Base-by-base conservation (phyloP, 2,113 vertebrate species). In the Amia ocellicauda region DNA sequence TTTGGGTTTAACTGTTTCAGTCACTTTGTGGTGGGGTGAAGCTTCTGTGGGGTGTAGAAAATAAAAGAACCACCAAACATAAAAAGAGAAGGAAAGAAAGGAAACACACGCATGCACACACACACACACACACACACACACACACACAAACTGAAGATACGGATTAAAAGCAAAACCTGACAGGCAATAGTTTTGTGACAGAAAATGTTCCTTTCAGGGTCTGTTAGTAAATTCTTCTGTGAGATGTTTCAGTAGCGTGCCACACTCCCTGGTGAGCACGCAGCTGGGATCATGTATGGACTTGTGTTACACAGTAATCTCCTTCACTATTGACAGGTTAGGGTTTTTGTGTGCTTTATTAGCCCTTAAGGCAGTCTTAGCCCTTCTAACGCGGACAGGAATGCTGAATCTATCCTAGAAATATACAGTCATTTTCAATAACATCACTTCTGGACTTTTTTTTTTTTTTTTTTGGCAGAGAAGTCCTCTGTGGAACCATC, bases 401-500 rank as follows among this genome's bases (percentile, higher is more conserved):
- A 87, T 83, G 85, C 88, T 89, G 83, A 83, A 90, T 86, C 84
- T 83, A 85, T 83, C 78, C 83, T 80, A 90, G 86, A 90, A 89
- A 86, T 89, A 89, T 86, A 80, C 83, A 91, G 86, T 89, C 86
- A 85, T 91, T 90, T 93, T 93, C 92, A 92, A 89, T 94, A 93
- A 91, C 91, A 90, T 93, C 93, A 91, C 86, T 91, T 85, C 82
- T 83, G 78, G 63, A 86, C 84, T 84, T 85, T 91, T 91, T 86
- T 91, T 86, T 83, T n/a, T n/a, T 86, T 85, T 78, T 85, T 88
- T 84, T 94, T 98, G 95, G 94, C 94, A 98, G 89, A 87, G 84
- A 71, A 82, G 76, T 90, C 85, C 90, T 93, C 91, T 89, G 92
- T 90, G 88, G 89, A 94, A 94, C 95, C 95, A 98, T 97, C 96